These are phyloP conservation scores for Matsumyia berberina DNA, from an alignment of 2,888 invertebrate genomes.

Conservation along the genomic window DNA sequence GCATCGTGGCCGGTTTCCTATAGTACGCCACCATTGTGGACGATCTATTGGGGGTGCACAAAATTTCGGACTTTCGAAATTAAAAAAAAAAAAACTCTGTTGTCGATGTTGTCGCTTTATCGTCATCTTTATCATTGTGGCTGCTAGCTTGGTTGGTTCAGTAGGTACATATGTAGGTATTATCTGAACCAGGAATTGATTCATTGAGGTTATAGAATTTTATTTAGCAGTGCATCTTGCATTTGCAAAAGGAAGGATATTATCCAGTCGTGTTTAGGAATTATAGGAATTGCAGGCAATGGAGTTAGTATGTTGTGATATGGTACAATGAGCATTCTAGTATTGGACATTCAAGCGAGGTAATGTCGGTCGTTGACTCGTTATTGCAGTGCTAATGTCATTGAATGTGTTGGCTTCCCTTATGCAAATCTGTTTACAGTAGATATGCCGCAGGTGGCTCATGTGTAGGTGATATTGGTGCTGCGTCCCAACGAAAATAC, in stretches of 20 bases:
- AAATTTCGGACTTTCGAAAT: not conserved
- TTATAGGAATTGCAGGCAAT: not conserved
- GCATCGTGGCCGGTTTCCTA: slow-evolving; percentile 9
- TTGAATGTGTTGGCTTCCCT: no score
- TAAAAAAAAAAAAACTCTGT: slow-evolving; percentile 5
- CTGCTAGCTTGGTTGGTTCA: slow-evolving; percentile 10
- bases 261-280: slow-evolving; percentile 4
- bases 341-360: slow-evolving; percentile 6
- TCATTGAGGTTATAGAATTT: not conserved
- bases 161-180: no score
- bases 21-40: not conserved
- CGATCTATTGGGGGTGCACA: not conserved
- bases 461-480: no score
- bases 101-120: not conserved
- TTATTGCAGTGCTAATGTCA: not conserved
- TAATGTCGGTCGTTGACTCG: slow-evolving; percentile 23
- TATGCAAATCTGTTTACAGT: no score
- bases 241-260: no score
- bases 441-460: no score
- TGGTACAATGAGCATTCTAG: not conserved
- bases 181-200: slow-evolving; percentile 3
- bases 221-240: not conserved
- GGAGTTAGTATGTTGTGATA: not conserved
- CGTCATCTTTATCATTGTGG: not conserved
- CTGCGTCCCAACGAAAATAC: no score